Evolutionary conservation across 2,888 invertebrate species (phyloP).

Genomic region (Marasmarcha lunaedactyla): DNA sequence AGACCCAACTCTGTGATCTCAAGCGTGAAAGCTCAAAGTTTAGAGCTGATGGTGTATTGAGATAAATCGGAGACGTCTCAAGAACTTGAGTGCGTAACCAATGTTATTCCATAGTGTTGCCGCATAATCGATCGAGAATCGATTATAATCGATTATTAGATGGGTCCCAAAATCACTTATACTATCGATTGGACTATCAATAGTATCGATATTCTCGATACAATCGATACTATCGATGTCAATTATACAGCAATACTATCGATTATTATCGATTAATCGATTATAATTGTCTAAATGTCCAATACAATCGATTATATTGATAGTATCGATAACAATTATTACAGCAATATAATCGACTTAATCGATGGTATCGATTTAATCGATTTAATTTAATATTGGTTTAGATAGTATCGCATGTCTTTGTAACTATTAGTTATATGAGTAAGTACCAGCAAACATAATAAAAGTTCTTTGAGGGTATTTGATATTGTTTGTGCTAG

Average conservation of each 20-base stretch:
- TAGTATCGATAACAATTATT: not conserved
- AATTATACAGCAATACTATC: not conserved
- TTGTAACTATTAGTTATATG: not conserved
- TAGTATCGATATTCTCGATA: slow-evolving; percentile 3
- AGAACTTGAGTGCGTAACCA: no score
- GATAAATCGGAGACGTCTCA: no score
- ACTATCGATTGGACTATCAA: not conserved
- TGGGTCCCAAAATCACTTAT: not conserved
- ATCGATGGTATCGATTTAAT: not conserved
- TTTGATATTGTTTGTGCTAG: slow-evolving; percentile 4
- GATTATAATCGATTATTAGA: not conserved
- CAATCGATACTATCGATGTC: not conserved
- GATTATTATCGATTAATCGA: not conserved
- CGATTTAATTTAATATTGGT: not conserved
- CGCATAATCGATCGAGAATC: not conserved
- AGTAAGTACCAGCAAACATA: not conserved
- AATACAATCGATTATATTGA: not conserved
- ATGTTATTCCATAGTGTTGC: not conserved
- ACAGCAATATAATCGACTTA: no score
- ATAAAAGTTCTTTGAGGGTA: slow-evolving; percentile 5
- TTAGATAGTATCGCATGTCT: not conserved
- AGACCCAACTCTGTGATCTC: no score
- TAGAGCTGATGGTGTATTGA: no score
- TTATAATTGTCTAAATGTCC: not conserved
- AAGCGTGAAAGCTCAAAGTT: no score